Conservation (phyloP, 2,888 invertebrate genomes). For the Sphaerophoria taeniata region DNA sequence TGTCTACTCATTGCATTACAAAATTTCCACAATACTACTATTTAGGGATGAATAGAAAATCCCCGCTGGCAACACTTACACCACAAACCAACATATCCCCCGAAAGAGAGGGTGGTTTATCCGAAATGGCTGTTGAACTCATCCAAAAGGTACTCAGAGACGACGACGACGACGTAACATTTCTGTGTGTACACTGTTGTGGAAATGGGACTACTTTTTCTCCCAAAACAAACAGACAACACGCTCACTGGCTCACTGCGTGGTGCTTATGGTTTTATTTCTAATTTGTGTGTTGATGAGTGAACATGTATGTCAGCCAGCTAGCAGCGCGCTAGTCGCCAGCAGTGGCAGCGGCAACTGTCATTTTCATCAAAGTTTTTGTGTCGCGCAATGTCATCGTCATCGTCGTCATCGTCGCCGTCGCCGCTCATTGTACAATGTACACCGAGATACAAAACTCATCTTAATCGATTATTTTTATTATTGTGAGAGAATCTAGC, state of each 20-base stretch:
- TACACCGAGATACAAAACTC: not conserved
- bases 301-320: slow-evolving; percentile 70
- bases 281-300: slow-evolving; percentile 73
- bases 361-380: slow-evolving; percentile 46
- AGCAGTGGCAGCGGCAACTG: slow-evolving; percentile 31
- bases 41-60: not conserved
- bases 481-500: slow-evolving; percentile 63
- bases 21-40: not conserved
- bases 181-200: slow-evolving; percentile 44
- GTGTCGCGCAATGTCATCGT: slow-evolving; percentile 54
- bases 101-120: slow-evolving; percentile 49
- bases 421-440: slow-evolving; percentile 21
- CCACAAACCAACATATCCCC: not conserved
- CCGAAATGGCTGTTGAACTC: slow-evolving; percentile 26
- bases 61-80: slow-evolving; percentile 56
- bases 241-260: slow-evolving; percentile 25
- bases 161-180: slow-evolving; percentile 18
- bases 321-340: too few species aligned
- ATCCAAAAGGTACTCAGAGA: not conserved
- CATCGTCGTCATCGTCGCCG: not conserved
- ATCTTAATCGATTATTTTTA: slow-evolving; percentile 72
- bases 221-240: not conserved
- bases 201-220: slow-evolving; percentile 33
- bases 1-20: not conserved
- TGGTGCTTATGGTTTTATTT: slow-evolving; percentile 56